These are phyloP conservation scores for Caenorhabditis remanei DNA, from an alignment of 1,140 invertebrate species.

Conservation along the genomic window DNA sequence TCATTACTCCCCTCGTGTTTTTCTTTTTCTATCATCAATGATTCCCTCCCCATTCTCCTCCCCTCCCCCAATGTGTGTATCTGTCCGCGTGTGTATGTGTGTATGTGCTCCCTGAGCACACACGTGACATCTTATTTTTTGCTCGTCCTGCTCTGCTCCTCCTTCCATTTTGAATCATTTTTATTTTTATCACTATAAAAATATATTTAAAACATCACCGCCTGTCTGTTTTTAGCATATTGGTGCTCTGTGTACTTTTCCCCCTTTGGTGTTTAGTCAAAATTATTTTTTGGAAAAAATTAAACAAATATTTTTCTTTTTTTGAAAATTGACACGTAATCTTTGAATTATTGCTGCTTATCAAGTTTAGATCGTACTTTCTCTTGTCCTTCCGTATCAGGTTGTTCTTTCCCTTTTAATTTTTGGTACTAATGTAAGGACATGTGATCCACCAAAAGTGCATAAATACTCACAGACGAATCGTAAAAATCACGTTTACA, in stretches of 20 bases:
- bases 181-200: not conserved
- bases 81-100: not conserved
- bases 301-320: no score
- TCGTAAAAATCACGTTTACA: no score
- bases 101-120: conserved; percentile 27
- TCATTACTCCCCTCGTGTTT: not conserved
- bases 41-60: not conserved
- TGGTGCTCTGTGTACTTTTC: no score
- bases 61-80: not conserved
- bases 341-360: no score
- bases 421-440: no score
- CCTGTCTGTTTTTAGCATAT: no score
- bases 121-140: conserved; percentile 28
- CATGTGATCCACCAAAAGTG: no score
- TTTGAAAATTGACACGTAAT: no score
- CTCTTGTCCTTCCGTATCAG: not conserved
- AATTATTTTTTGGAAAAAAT: not conserved
- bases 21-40: not conserved
- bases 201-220: not conserved
- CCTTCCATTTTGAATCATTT: not conserved
- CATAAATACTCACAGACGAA: no score
- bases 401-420: not conserved
- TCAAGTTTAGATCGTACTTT: no score
- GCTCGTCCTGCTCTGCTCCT: not conserved
- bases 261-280: not conserved